Percentiles rank a stretch among this genome's conserved stretches.
Evolutionary conservation across 1,140 invertebrate species (phyloP).

Genomic region (Drosophila erecta): DNA sequence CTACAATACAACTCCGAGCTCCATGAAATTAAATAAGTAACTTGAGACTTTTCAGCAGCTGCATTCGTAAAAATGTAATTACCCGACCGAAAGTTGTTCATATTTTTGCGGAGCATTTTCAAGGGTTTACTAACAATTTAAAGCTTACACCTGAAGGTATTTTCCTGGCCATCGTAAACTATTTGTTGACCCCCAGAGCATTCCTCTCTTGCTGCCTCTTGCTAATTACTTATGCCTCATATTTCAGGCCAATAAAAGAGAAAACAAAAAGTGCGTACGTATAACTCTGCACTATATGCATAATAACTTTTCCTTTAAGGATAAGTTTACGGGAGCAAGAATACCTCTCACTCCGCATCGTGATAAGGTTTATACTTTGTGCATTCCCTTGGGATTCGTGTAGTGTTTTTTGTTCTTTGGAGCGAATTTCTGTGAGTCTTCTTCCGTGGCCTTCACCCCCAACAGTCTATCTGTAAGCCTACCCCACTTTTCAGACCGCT

Average conservation of each 20-base stretch:
- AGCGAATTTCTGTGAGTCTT: slow-evolving; percentile 34
- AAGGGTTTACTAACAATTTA: neutral
- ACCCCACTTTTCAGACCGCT: slow-evolving; percentile 2
- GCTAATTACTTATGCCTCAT: slow-evolving; percentile 19
- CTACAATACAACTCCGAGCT: neutral
- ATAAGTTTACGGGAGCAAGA: slow-evolving; percentile 20
- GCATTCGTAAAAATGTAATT: slow-evolving; percentile 15
- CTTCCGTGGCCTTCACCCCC: slow-evolving; percentile 31
- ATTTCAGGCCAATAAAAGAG: slow-evolving; percentile 7
- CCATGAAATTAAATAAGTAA: slow-evolving; percentile 5
- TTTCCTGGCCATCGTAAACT: slow-evolving; percentile 16
- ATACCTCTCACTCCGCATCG: slow-evolving; percentile 6
- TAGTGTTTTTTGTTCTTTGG: slow-evolving; percentile 31
- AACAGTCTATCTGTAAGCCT: slow-evolving; percentile 26
- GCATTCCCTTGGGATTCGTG: slow-evolving; percentile 35
- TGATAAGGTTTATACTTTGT: slow-evolving; percentile 19
- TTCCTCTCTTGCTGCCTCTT: slow-evolving; percentile 1
- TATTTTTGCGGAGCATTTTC: slow-evolving; percentile 14
- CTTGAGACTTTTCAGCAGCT: neutral
- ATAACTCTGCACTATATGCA: slow-evolving; percentile 48
- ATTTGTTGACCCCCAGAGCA: slow-evolving; percentile 22
- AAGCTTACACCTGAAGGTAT: slow-evolving; percentile 11
- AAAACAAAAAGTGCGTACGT: slow-evolving; percentile 8
- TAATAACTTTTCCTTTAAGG: slow-evolving; percentile 48
- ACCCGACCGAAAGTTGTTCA: neutral